A percentile compares a stretch with the other conserved stretches of the same genome.
Conservation (phyloP, 1,140 invertebrate genomes). For the Linepithema humile region DNA sequence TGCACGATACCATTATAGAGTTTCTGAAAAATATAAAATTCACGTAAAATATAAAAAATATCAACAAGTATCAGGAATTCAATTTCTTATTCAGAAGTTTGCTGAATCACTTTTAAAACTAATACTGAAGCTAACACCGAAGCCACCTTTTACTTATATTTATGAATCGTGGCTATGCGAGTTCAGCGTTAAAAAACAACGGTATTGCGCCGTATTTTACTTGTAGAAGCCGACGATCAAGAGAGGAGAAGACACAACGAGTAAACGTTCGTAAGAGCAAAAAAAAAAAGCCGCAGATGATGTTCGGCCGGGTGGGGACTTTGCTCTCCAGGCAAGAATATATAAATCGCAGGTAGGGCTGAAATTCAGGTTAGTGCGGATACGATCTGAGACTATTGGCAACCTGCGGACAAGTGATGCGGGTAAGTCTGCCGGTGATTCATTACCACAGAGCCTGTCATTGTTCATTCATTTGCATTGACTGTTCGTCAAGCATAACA, state of each 20-base stretch:
- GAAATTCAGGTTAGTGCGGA: conserved; percentile 75
- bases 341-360: conserved; percentile 76
- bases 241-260: conserved; percentile 42
- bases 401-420: conserved; percentile 66
- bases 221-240: not conserved
- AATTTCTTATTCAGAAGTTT: not conserved
- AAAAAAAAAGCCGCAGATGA: conserved; percentile 59
- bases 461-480: not conserved
- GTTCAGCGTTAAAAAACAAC: conserved; percentile 21
- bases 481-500: not conserved
- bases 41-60: not conserved
- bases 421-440: conserved; percentile 66
- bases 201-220: conserved; percentile 15
- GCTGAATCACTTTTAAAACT: no score
- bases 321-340: conserved; percentile 68
- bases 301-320: conserved; percentile 58
- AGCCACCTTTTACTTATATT: not conserved
- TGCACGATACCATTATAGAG: no score
- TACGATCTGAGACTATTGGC: conserved; percentile 60
- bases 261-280: conserved; percentile 44
- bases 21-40: no score
- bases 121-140: not conserved
- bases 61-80: not conserved
- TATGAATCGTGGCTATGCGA: conserved; percentile 6
- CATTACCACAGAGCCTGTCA: not conserved